Conservation (phyloP, 2,113 vertebrate genomes). For the Stictonetta naevosa region DNA sequence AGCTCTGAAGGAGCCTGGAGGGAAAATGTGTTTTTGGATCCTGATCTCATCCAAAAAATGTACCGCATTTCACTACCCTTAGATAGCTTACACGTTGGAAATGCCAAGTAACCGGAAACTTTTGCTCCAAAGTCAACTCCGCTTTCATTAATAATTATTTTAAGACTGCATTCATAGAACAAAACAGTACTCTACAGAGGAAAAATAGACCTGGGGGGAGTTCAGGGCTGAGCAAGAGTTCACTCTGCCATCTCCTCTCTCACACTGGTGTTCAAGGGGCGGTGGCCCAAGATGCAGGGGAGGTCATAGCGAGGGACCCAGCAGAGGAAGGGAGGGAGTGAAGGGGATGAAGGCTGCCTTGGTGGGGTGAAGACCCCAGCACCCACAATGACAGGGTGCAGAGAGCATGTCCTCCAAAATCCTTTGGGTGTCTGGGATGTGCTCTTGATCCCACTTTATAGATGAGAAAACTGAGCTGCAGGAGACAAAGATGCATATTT, state of each 20-base stretch:
- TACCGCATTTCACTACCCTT: not conserved
- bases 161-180: constrained; percentile 8
- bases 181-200: not conserved
- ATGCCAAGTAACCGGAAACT: constrained; percentile 3
- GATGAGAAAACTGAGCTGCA: not conserved
- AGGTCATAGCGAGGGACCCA: not conserved
- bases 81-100: not conserved
- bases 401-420: not conserved
- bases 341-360: not conserved
- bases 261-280: not conserved
- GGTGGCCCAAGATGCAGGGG: not conserved
- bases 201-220: not conserved
- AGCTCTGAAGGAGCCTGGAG: not conserved
- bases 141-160: constrained; percentile 54
- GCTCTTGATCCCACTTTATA: not conserved
- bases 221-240: not conserved
- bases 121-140: constrained; percentile 3
- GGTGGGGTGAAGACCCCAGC: not conserved
- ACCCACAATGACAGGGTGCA: not conserved
- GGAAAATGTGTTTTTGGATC: constrained; percentile 21
- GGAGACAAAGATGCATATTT: rapidly evolving
- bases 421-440: not conserved
- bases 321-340: too few relatives aligned
- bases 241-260: not conserved
- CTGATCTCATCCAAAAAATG: constrained; percentile 17